These are phyloP conservation scores for Drosophila birchii DNA, from an alignment of 2,888 invertebrate species.

Conservation along the genomic window DNA sequence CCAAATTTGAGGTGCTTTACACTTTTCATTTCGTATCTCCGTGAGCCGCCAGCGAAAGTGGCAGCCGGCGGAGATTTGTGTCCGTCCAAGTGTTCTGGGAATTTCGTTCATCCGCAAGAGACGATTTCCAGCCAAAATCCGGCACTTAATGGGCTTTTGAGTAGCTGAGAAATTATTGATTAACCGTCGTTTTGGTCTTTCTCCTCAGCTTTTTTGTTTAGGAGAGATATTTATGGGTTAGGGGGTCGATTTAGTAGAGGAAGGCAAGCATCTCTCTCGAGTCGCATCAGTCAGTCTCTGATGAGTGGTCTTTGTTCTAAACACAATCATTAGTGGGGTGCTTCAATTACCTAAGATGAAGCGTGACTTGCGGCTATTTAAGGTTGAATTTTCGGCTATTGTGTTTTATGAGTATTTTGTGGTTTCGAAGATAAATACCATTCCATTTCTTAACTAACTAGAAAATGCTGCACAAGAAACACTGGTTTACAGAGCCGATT, in stretches of 20 bases:
- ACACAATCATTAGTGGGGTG: slow-evolving; percentile 32
- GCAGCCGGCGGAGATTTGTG: slow-evolving; percentile 14
- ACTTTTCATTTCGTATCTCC: slow-evolving; percentile 68
- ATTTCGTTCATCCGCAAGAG: slow-evolving; percentile 15
- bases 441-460: slow-evolving; percentile 11
- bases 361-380: slow-evolving; percentile 43
- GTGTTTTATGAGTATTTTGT: slow-evolving; percentile 16
- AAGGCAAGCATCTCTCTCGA: slow-evolving; percentile 18
- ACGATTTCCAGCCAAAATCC: slow-evolving; percentile 45
- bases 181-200: slow-evolving; percentile 32
- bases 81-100: slow-evolving; percentile 18
- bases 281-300: slow-evolving; percentile 10
- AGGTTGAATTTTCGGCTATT: slow-evolving; percentile 25
- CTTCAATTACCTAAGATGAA: slow-evolving; percentile 37
- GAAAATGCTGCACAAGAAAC: neutral
- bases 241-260: slow-evolving; percentile 36
- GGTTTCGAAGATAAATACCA: slow-evolving; percentile 12
- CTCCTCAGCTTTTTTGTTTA: slow-evolving; percentile 2
- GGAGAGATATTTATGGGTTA: slow-evolving; percentile 35
- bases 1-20: slow-evolving; percentile 66
- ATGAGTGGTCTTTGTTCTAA: slow-evolving; percentile 30
- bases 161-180: slow-evolving; percentile 74
- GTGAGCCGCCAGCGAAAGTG: slow-evolving; percentile 70
- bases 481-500: neutral
- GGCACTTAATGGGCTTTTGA: slow-evolving; percentile 69